phyloP scores from a whole-genome alignment of 2,797 vertebrate species.

The Chaenodraco wilsoni region DNA sequence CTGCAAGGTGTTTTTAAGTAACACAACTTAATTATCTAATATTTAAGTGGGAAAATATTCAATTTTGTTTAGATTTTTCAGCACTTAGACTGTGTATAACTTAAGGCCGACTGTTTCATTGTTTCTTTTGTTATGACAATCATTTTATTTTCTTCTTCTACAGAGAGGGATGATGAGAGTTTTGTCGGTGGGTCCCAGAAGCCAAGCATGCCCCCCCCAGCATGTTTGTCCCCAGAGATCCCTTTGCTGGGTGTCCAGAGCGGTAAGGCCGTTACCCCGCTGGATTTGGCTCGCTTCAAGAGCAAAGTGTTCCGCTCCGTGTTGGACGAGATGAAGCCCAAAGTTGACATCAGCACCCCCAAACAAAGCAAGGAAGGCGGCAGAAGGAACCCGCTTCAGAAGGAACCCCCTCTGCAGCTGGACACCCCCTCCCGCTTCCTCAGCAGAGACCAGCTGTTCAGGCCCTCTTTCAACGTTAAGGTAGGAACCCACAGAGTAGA shows the following conservation, averaged over 20 bases:
- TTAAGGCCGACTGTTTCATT: not conserved
- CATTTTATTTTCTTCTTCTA: not conserved
- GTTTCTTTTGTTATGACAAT: not conserved
- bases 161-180: constrained; percentile 82
- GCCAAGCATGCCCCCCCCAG: constrained; percentile 42
- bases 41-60: too few species aligned
- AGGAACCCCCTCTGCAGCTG: constrained; percentile 87
- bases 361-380: constrained; percentile 57
- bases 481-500: constrained; percentile 43
- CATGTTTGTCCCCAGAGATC: constrained; percentile 71
- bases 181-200: constrained; percentile 84
- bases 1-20: not conserved
- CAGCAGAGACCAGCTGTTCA: constrained; percentile 93
- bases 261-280: constrained; percentile 86
- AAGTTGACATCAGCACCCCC: constrained; percentile 52
- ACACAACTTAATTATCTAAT: too few species aligned
- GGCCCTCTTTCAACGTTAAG: constrained; percentile 93
- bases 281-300: constrained; percentile 91
- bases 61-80: not conserved
- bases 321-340: constrained; percentile 83
- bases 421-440: constrained; percentile 97
- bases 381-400: constrained; percentile 72
- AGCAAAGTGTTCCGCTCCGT: constrained; percentile 91
- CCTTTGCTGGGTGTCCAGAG: constrained; percentile 78
- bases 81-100: too few species aligned